Conservation (phyloP, 2,797 vertebrate species). For the Chelon auratus region DNA sequence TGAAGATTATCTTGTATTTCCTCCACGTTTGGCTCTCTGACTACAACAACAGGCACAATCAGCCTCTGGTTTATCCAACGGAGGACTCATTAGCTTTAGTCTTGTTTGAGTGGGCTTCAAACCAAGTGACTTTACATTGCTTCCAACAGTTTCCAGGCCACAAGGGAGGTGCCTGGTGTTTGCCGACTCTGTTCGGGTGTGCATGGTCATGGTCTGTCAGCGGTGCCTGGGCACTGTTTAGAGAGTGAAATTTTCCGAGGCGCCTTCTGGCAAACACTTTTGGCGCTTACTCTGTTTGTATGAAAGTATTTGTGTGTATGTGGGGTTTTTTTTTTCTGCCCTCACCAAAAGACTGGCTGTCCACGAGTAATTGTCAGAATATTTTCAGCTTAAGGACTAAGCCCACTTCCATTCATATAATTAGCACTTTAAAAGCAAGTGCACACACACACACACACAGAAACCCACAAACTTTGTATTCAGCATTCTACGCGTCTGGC, state of each 20-base stretch:
- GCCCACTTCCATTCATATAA: neutral
- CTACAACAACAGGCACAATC: constrained; percentile 75
- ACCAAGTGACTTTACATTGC: constrained; percentile 59
- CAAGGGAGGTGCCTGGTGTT: constrained; percentile 57
- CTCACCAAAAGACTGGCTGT: neutral
- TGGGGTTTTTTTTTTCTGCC: constrained; percentile 7
- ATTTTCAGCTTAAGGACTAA: neutral
- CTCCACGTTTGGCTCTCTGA: constrained; percentile 65
- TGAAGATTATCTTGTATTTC: constrained; percentile 44
- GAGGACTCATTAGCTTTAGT: constrained; percentile 73
- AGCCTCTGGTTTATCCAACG: constrained; percentile 66
- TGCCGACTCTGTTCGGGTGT: constrained; percentile 43
- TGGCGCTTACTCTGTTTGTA: constrained; percentile 44
- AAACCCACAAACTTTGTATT: constrained; percentile 34
- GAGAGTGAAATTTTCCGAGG: constrained; percentile 64
- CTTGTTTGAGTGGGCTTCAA: constrained; percentile 73
- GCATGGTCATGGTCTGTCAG: constrained; percentile 63
- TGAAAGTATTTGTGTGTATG: constrained; percentile 2
- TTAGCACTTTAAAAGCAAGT: constrained; percentile 19
- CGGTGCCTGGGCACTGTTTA: constrained; percentile 56
- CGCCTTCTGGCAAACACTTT: constrained; percentile 64
- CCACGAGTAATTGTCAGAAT: neutral
- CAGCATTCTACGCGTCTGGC: constrained; percentile 59
- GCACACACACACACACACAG: neutral
- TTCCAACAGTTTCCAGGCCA: constrained; percentile 60